These are phyloP conservation scores for Leptopilina myrica DNA, from an alignment of 2,888 invertebrate species.

Conservation along the genomic window DNA sequence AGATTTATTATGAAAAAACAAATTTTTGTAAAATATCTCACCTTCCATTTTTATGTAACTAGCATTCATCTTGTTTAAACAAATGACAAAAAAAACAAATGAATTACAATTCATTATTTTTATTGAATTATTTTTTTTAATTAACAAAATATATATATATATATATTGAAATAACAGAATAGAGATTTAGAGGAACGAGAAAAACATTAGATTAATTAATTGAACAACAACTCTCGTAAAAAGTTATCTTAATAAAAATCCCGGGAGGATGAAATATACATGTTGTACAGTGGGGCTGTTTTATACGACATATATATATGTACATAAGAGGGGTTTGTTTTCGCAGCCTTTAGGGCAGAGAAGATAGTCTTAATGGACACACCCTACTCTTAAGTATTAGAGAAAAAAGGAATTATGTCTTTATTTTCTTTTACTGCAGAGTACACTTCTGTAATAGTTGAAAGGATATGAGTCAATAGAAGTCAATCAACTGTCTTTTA, in stretches of 20 bases:
- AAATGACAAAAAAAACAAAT: no score
- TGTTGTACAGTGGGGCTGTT: background rate
- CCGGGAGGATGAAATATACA: slow-evolving; percentile 4
- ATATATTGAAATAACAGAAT: no score
- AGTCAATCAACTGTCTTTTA: background rate
- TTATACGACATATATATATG: background rate
- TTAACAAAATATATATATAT: background rate
- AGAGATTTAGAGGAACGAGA: no score
- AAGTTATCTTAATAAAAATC: slow-evolving; percentile 2
- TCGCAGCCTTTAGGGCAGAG: background rate
- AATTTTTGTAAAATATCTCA: no score
- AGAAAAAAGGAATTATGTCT: background rate
- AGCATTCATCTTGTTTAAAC: no score
- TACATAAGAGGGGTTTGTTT: background rate
- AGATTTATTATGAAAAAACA: no score
- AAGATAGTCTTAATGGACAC: slow-evolving; percentile 31
- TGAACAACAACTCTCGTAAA: background rate
- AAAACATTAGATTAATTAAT: background rate
- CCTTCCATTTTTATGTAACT: no score
- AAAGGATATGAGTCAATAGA: background rate
- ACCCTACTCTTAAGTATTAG: slow-evolving; percentile 10
- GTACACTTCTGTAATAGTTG: background rate
- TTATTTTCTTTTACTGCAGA: background rate
- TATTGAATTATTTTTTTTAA: background rate
- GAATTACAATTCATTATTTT: no score